Base-by-base conservation (phyloP, 2,113 vertebrate species). In the Progne subis region DNA sequence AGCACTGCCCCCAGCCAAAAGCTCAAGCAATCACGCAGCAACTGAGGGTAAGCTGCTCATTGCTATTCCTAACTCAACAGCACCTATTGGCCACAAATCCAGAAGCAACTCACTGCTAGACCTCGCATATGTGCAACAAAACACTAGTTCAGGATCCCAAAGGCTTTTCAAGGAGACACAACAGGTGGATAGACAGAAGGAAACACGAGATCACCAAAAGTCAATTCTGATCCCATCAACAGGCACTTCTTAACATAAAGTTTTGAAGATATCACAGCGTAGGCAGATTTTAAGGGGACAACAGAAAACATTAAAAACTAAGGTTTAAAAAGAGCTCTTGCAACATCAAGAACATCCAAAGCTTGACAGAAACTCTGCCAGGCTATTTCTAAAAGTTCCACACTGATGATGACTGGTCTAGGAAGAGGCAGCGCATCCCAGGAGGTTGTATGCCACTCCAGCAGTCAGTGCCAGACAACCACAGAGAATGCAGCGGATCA, bases 91-190 rank as follows among this genome's bases (percentile, higher is more conserved):
- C 31, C 59, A 83, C 39, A 95, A 86, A 83, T 14, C 11, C 47
- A 65, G 18, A 74, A 76, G 34, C 25, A 74, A 63, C 46, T 75
- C 53, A 18, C 28, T 52, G 21, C 20, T 56, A 83, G 29, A 92
- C 17, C 31, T 59, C 39, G n/a, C 5, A 11, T 12, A 74, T 34
- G 14, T 9, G 15, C 44, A 82, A 74, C 6, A 43, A 76, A 89
- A 74, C 16, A 59, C 41, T 34, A 57, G 7, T 9, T 82, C 12
- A 14, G 34, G 34, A n/a, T 82, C 32, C 17, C 59, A 83, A 91
- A 75, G 28, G 18, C 20, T 91, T 87, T 89, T 75, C 65, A 79
- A 70, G 24, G 14, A 92, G n/a, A 72, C 68, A 75, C 26, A 88
- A 68, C 14, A 59, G 46, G 43, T 31, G 8, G 37, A 56, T 12